Conservation (phyloP, 2,888 invertebrate genomes). For the Synanthedon vespiformis region DNA sequence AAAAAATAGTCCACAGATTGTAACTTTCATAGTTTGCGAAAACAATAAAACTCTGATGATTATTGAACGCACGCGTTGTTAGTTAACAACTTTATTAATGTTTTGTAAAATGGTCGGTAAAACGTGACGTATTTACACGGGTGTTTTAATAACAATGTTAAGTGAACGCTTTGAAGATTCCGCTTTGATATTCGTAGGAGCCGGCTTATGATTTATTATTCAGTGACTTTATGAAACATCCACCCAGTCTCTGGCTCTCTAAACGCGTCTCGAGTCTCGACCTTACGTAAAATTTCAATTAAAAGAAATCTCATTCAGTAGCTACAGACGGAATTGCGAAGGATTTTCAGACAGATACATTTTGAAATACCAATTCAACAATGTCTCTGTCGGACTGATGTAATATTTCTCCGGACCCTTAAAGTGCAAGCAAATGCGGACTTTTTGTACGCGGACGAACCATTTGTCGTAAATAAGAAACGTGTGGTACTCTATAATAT, state of each 20-base stretch:
- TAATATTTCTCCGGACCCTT: not conserved
- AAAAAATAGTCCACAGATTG: too few relatives aligned
- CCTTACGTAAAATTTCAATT: conserved; percentile 19
- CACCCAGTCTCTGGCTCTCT: conserved; percentile 22
- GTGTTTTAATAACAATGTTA: conserved; percentile 36
- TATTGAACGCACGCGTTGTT: too few relatives aligned
- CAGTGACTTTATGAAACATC: conserved; percentile 29
- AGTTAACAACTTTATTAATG: not conserved
- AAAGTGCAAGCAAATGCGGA: too few relatives aligned
- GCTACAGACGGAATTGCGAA: not conserved
- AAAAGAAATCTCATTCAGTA: not conserved
- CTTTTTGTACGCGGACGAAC: too few relatives aligned
- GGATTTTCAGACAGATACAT: not conserved
- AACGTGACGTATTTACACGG: conserved; percentile 18
- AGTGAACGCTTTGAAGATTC: conserved; percentile 45
- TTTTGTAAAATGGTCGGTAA: not conserved
- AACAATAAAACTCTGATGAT: too few relatives aligned
- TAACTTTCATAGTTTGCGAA: too few relatives aligned
- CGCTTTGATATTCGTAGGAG: conserved; percentile 42
- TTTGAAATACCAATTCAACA: not conserved
- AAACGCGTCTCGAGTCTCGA: conserved; percentile 5
- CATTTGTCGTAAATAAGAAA: too few relatives aligned
- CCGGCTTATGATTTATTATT: conserved; percentile 51
- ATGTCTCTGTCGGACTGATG: not conserved
- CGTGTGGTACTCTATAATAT: too few relatives aligned